These are phyloP conservation scores for Itoplectis maculator DNA, from an alignment of 2,888 invertebrate genomes.

Conservation along the genomic window DNA sequence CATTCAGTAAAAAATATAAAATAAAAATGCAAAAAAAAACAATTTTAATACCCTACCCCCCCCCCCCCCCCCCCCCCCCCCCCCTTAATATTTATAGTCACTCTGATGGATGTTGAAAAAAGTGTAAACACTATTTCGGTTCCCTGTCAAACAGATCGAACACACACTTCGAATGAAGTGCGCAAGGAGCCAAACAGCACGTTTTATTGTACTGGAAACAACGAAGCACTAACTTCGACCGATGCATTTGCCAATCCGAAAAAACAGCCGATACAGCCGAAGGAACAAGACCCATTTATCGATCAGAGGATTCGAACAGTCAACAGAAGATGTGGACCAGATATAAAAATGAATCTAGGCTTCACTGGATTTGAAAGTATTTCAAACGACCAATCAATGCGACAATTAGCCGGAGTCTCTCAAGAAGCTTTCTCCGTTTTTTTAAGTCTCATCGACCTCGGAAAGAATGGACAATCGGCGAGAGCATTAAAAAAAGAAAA, in stretches of 20 bases:
- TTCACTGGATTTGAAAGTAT: slow-evolving; percentile 59
- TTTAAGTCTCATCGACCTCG: slow-evolving; percentile 52
- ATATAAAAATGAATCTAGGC: slow-evolving; percentile 24
- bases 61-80: too few relatives aligned
- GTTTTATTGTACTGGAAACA: slow-evolving; percentile 10
- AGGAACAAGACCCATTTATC: too few relatives aligned
- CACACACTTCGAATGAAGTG: background rate
- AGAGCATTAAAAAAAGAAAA: too few relatives aligned
- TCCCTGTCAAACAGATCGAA: slow-evolving; percentile 18
- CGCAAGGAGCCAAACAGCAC: background rate
- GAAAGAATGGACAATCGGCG: slow-evolving; percentile 47
- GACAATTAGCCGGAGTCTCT: slow-evolving; percentile 11
- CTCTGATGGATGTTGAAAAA: background rate
- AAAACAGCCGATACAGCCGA: background rate
- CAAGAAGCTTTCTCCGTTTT: slow-evolving; percentile 49
- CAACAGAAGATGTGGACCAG: slow-evolving; percentile 6
- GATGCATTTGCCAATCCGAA: background rate
- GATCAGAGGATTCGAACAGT: too few relatives aligned
- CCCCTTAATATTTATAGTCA: slow-evolving; percentile 2
- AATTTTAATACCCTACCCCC: too few relatives aligned
- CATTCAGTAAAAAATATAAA: too few relatives aligned
- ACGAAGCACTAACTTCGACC: slow-evolving; percentile 54
- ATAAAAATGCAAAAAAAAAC: too few relatives aligned
- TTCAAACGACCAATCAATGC: slow-evolving; percentile 35
- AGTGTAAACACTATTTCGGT: background rate